phyloP scores from a whole-genome alignment of 1,140 invertebrate genomes.

The Zaprionus lachaisei region DNA sequence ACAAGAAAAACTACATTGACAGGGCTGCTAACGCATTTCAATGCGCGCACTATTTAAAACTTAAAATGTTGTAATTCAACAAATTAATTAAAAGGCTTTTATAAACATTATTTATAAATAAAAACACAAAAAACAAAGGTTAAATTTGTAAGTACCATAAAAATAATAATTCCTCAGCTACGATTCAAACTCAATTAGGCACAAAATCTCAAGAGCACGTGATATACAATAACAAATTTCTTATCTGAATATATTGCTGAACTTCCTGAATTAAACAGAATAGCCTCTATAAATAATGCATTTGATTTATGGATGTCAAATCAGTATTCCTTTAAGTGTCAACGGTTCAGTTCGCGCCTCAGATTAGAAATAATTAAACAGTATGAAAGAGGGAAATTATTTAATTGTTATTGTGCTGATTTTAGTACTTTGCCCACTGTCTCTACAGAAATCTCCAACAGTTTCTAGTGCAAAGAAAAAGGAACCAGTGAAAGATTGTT shows the following conservation, averaged over 20 bases:
- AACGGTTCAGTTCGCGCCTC: slow-evolving; percentile 7
- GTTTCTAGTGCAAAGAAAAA: slow-evolving; percentile 29
- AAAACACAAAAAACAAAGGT: neutral
- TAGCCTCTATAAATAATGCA: slow-evolving; percentile 28
- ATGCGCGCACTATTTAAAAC: slow-evolving; percentile 24
- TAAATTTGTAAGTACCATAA: neutral
- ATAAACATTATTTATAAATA: neutral
- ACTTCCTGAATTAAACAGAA: slow-evolving; percentile 35
- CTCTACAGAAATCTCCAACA: neutral
- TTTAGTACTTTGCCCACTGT: slow-evolving; percentile 11
- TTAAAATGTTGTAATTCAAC: neutral
- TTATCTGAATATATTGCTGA: slow-evolving; percentile 20
- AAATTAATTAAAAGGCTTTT: neutral
- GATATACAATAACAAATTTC: slow-evolving; percentile 3
- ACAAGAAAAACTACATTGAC: neutral
- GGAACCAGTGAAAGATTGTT: slow-evolving; percentile 26
- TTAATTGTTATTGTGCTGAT: slow-evolving; percentile 18
- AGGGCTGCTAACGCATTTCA: slow-evolving; percentile 26
- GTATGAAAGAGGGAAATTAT: slow-evolving; percentile 22
- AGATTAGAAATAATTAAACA: slow-evolving; percentile 2
- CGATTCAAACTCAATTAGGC: neutral
- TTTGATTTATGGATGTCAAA: slow-evolving; percentile 13
- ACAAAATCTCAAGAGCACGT: slow-evolving; percentile 30
- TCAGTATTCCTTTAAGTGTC: slow-evolving; percentile 24
- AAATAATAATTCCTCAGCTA: neutral